Evolutionary conservation across 1,140 invertebrate genomes (phyloP), one percentile per base, ranked within the genome.

Genomic region (Oscheius sp.): DNA sequence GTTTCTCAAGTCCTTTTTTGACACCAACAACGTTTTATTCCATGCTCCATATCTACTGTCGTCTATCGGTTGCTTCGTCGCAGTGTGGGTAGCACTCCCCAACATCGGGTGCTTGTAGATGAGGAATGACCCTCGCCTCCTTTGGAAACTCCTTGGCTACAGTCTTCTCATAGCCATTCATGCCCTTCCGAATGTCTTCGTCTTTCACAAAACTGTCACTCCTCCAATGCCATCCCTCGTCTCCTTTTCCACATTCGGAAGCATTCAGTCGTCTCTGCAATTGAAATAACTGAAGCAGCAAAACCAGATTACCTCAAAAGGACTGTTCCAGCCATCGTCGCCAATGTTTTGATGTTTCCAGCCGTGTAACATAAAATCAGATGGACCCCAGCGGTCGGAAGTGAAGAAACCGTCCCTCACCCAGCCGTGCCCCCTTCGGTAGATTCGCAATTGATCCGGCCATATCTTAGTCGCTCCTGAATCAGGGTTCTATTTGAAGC

Each of bases 71-170:
- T 31, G 7, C 18, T 13, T 66, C 20, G n/a, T 79, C 78, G 36
- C 78, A 79, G 23, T 79, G 52, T 32, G 78, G 78, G 36, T 67
- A 79, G 52, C 78, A 79, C 2, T 58, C 36, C 13, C 63, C 78
- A 29, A 80, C 64, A 46, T 79, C 78, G 18, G 75, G 68, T 52
- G 63, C 26, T 0, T 46, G 15, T 13, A 79, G 42, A 55, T 75
- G 68, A 2, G 78, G 78, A 18, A 78, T 52, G 35, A 69, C 62
- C 42, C 72, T 61, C 20, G 63, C 78, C 28, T 77, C 61, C 42
- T 78, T 74, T 15, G 78, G 78, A 45, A 75, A 77, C n/a, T n/a
- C 66, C 15, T 46, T 65, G 0, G 49, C 76, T 0, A 77, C 42
- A 38, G 46, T 66, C 23, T 42, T 32, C 38, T 79, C 78, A 52